A percentile compares a stretch with the other conserved stretches of the same genome.
Evolutionary conservation across 2,113 vertebrate species (phyloP).

Genomic region (Gobiocypris rarus): DNA sequence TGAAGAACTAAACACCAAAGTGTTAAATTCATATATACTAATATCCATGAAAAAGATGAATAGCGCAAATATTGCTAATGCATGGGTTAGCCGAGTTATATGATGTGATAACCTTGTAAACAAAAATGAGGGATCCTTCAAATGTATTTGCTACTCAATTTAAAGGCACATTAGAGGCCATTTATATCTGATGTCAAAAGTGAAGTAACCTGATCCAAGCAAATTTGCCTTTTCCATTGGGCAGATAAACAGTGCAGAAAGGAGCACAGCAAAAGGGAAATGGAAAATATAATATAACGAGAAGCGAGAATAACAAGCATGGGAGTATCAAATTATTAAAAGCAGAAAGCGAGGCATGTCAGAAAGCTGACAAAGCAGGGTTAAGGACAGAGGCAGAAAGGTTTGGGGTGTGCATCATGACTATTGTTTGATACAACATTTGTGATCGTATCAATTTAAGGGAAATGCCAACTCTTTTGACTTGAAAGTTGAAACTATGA

Average conservation of each 20-base stretch:
- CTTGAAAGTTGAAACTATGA: background rate
- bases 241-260: constrained; percentile 20
- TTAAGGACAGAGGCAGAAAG: constrained; percentile 4
- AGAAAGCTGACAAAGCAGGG: constrained; percentile 32
- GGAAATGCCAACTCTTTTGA: background rate
- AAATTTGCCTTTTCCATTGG: constrained; percentile 15
- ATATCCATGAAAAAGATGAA: background rate
- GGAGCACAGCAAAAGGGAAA: background rate
- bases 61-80: background rate
- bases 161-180: constrained; percentile 24
- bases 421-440: background rate
- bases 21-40: background rate
- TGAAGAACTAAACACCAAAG: background rate
- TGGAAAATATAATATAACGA: background rate
- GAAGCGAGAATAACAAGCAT: background rate
- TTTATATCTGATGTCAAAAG: constrained; percentile 30
- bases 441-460: background rate
- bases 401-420: background rate
- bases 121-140: background rate
- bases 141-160: constrained; percentile 20
- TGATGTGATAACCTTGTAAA: constrained; percentile 9
- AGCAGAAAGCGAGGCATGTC: background rate
- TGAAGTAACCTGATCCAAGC: constrained; percentile 26
- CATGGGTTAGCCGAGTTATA: background rate
- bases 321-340: background rate